Evolutionary conservation across 2,888 invertebrate species (phyloP).

Genomic region (Adelognathus sp.): DNA sequence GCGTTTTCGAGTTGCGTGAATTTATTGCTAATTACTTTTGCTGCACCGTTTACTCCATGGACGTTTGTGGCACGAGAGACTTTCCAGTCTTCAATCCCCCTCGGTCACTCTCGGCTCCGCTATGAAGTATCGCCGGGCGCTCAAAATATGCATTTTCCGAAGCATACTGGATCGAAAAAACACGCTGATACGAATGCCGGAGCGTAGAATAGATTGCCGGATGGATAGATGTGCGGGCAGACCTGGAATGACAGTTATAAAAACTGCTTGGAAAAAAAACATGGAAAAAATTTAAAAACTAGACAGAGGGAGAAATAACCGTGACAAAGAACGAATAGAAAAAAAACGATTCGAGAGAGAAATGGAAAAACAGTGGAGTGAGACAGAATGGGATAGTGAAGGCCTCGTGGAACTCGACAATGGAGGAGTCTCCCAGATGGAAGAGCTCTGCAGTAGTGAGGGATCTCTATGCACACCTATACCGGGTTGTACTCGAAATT

Average conservation of each 20-base stretch:
- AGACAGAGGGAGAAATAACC: constrained; percentile 49
- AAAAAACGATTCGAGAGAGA: neutral
- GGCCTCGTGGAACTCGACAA: constrained; percentile 69
- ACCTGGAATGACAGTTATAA: constrained; percentile 18
- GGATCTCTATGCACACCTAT: constrained; percentile 4
- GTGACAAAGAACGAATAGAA: constrained; percentile 18
- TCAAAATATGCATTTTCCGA: constrained; percentile 19
- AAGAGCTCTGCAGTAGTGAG: constrained; percentile 38
- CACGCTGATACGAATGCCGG: constrained; percentile 11
- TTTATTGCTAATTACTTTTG: constrained; percentile 57
- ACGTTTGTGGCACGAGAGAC: neutral
- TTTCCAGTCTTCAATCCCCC: neutral
- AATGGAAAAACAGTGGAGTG: constrained; percentile 32
- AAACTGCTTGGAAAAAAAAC: constrained; percentile 9
- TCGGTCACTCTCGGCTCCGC: neutral
- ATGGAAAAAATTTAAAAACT: constrained; percentile 9
- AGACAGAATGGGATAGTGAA: constrained; percentile 56
- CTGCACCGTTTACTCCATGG: neutral
- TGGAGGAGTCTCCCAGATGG: constrained; percentile 64
- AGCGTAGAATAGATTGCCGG: constrained; percentile 10
- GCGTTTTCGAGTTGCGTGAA: constrained; percentile 45
- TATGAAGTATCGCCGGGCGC: constrained; percentile 1
- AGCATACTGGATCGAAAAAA: neutral
- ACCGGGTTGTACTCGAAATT: neutral
- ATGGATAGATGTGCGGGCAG: constrained; percentile 16